Percentiles rank a stretch among this genome's conserved stretches.
phyloP scores from a whole-genome alignment of 2,113 vertebrate species.

The Corapipo altera region DNA sequence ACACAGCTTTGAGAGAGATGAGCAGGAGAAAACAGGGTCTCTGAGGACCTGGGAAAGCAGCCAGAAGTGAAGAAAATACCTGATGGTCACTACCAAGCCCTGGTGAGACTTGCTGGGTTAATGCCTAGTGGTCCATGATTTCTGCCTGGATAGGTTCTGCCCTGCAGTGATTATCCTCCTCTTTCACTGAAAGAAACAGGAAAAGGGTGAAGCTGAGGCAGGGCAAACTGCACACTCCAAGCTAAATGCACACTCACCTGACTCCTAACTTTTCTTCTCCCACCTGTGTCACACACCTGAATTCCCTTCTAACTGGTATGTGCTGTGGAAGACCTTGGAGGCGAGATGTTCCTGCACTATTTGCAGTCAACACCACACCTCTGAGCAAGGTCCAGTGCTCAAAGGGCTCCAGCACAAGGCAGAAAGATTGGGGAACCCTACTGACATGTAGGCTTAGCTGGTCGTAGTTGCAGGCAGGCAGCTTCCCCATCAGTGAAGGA shows the following conservation, averaged over 20 bases:
- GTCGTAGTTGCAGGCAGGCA: neutral
- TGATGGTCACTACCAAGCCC: neutral
- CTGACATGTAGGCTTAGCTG: neutral
- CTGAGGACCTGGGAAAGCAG: neutral
- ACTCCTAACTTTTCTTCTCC: neutral
- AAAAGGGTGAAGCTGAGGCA: neutral
- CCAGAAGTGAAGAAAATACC: neutral
- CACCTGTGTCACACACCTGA: accelerated
- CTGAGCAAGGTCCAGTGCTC: neutral
- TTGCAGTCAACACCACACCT: neutral
- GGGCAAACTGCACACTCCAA: accelerated
- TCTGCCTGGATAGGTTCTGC: neutral
- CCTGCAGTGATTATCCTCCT: neutral
- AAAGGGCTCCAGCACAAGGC: neutral
- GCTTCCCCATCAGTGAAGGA: neutral
- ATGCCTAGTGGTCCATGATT: neutral
- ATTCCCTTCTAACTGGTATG: neutral
- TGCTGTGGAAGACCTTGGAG: neutral
- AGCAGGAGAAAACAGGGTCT: neutral
- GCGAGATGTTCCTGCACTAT: neutral
- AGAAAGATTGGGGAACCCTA: neutral
- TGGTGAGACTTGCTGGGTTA: neutral
- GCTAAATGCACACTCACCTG: accelerated
- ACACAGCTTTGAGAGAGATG: neutral
- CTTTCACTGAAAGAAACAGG: neutral